Percentiles rank a stretch among this genome's conserved stretches.
Conservation (phyloP, 2,797 vertebrate genomes). For the Melanotaenia maccullochi region DNA sequence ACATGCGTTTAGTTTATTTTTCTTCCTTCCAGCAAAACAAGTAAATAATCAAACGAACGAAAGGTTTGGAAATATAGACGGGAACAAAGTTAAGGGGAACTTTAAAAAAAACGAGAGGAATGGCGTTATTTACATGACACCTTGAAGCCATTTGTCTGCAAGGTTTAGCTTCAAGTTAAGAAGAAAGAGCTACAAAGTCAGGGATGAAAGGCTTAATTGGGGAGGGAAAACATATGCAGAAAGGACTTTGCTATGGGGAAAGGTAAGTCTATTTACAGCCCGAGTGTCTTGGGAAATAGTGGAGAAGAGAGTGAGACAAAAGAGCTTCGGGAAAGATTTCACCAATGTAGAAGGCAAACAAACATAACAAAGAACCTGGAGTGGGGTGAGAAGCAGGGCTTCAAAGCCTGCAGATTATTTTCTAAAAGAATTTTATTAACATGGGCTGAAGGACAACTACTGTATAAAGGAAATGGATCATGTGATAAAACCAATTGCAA, state of each 20-base stretch:
- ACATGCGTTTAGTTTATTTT: conserved; percentile 22
- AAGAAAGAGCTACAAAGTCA: conserved; percentile 38
- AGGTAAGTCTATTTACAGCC: conserved; percentile 81
- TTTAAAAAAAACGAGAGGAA: conserved; percentile 26
- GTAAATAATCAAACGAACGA: conserved; percentile 12
- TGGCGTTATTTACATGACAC: conserved; percentile 40
- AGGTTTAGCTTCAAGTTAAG: conserved; percentile 41
- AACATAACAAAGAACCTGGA: conserved; percentile 63
- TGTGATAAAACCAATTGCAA: conserved; percentile 53
- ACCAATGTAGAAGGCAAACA: conserved; percentile 67
- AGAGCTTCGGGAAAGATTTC: conserved; percentile 70
- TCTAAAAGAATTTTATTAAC: conserved; percentile 65
- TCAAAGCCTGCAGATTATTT: conserved; percentile 69
- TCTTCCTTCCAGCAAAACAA: conserved; percentile 18
- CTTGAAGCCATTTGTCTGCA: conserved; percentile 47
- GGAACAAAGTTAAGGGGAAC: conserved; percentile 21
- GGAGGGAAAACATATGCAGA: conserved; percentile 45
- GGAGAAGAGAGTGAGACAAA: conserved; percentile 32
- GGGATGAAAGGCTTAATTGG: conserved; percentile 60
- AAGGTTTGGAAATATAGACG: conserved; percentile 22
- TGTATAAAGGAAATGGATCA: conserved; percentile 32
- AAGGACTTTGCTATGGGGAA: conserved; percentile 76
- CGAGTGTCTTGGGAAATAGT: conserved; percentile 68
- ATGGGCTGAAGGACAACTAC: conserved; percentile 63
- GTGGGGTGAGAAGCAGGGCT: conserved; percentile 33